A percentile compares a stretch with the other conserved stretches of the same genome.
phyloP scores from a whole-genome alignment of 2,113 vertebrate genomes.

The Centropus bengalensis region DNA sequence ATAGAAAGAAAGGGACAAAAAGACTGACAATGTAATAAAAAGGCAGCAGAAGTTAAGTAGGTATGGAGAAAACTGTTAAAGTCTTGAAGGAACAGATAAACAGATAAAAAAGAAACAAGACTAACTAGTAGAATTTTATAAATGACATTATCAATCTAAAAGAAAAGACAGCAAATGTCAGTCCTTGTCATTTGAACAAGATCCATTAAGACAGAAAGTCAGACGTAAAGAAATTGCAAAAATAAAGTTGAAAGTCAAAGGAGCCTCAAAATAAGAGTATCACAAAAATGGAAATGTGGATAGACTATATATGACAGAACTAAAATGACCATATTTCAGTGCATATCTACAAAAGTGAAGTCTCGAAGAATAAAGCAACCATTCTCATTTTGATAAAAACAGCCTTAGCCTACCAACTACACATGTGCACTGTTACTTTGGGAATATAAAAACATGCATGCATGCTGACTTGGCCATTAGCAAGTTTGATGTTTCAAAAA shows the following conservation, averaged over 20 bases:
- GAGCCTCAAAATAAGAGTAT: not conserved
- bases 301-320: not conserved
- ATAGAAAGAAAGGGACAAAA: not conserved
- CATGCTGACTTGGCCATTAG: not conserved
- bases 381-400: not conserved
- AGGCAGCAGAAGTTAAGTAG: not conserved
- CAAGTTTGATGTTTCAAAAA: not conserved
- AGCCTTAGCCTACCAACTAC: not conserved
- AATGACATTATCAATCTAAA: not conserved
- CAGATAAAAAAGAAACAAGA: not conserved
- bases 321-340: not conserved
- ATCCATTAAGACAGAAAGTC: not conserved
- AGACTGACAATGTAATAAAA: not conserved
- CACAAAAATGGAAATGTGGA: not conserved
- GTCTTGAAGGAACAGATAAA: not conserved
- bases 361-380: not conserved
- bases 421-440: not conserved
- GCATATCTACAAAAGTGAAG: not conserved
- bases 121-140: not conserved
- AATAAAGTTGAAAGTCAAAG: not conserved
- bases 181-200: not conserved
- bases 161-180: not conserved
- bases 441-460: not conserved
- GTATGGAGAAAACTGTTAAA: not conserved
- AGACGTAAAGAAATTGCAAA: not conserved